phyloP scores from a whole-genome alignment of 2,888 invertebrate genomes.

The Himalopsyche anomala region DNA sequence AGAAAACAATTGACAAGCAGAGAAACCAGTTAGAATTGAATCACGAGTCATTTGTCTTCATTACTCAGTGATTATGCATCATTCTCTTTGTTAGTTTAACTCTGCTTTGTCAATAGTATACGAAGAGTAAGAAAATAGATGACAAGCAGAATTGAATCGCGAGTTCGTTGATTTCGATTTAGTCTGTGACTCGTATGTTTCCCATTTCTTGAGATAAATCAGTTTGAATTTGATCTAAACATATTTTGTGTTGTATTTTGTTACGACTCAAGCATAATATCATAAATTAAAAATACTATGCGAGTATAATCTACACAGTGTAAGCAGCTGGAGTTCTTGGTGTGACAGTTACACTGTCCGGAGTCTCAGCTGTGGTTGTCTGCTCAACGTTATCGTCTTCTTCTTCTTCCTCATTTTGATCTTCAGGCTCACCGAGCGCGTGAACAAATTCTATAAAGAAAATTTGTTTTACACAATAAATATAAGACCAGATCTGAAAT shows the following conservation, averaged over 20 bases:
- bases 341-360: not conserved
- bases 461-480: not conserved
- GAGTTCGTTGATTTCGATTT: too few species aligned
- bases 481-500: too few species aligned
- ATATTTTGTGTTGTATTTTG: not conserved
- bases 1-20: too few species aligned
- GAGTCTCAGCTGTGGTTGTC: conserved; percentile 4
- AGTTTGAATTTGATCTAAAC: not conserved
- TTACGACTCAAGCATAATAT: not conserved
- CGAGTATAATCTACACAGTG: not conserved
- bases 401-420: conserved; percentile 84
- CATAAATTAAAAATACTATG: not conserved
- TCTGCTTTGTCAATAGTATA: too few species aligned
- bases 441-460: conserved; percentile 84
- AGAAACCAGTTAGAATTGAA: too few species aligned
- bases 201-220: too few species aligned
- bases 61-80: too few species aligned
- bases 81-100: too few species aligned
- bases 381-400: conserved; percentile 69
- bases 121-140: too few species aligned
- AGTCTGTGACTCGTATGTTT: too few species aligned
- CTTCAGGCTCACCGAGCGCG: conserved; percentile 90
- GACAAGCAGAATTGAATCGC: too few species aligned
- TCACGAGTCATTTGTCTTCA: too few species aligned
- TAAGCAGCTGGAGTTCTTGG: conserved; percentile 16